Evolutionary conservation across 2,113 vertebrate species (phyloP), one percentile per base, ranked within the genome.

Genomic region (Periophthalmodon schlosseri): DNA sequence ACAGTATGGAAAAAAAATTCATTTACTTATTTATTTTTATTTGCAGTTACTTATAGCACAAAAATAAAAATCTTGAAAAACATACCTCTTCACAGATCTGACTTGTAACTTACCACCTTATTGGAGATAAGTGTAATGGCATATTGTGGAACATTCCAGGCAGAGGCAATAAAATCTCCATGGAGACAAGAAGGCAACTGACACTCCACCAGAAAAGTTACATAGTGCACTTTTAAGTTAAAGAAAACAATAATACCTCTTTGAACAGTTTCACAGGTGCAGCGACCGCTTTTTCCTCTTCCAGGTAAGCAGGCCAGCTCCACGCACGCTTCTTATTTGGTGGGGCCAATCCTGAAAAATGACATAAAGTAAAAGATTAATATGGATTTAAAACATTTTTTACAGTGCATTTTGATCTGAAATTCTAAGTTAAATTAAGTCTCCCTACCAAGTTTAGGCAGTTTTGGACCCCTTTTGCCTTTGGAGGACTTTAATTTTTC

Each of bases 301-400:
- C 98, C 61, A 99, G 89, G 86, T 98, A 99, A 23, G 95, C 94
- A 0, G 96, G 92, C 98, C 98, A 99, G 83, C 96, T 98, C 98
- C 98, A 99, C 0, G 94, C 84, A 57, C 96, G 96, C 86, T 98
- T 97, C 93, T 96, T 99, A 93, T 90, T 92, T 70, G 93, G 84
- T 36, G 95, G 89, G 69, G 94, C 94, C 77, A 91, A 69, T 21
- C 85, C 94, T 94, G 69, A 50, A 12, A 33, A 21, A 23, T 13
- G 49, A 0, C 11, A 49, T 1, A 28, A 28, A 60, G 8, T 15
- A 14, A 60, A 60, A 15, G n/a, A 10, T 9, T 9, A 56, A 18
- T 9, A 56, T 56, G 20, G 46, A 47, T 47, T 56, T n/a, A 28
- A 28, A 28, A 28, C 28, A 28, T 28, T 54, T n/a, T 54, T 56